Base-by-base conservation (phyloP, 2,888 invertebrate genomes). In the Fragum sueziense region DNA sequence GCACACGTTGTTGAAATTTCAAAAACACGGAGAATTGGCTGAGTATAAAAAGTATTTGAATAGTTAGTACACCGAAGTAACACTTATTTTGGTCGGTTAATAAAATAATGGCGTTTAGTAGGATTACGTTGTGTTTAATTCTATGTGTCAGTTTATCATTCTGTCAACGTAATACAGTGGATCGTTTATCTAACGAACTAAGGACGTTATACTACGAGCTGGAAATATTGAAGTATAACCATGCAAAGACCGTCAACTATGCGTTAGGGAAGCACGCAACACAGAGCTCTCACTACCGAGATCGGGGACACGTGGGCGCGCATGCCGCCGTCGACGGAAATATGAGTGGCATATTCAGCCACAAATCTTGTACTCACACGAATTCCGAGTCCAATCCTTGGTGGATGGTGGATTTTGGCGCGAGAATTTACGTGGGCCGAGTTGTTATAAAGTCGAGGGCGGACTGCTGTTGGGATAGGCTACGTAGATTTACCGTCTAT, bases 331-430 rank as follows among this genome's bases (percentile, higher is more conserved):
- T 61, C 0, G 61, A 61, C 61, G 61, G 61, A 61, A 61, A 31
- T 7, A 31, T 61, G 33, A 33, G 33, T n/a, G 61, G 61, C 4
- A 33, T 33, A 20, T 61, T 61, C 33, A 3, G 20, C 1, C 20
- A 7, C 0, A 20, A n/a, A 31, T 31, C 61, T 2, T 61, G 61
- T 22, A 61, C 31, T 20, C 61, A 61, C n/a, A 61, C 61, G 3
- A 20, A 61, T n/a, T 3, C 9, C n/a, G 61, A 61, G 20, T 7
- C 33, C 33, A 61, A 61, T 29, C 61, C 61, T 3, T 61, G 61
- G 61, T 61, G 61, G 61, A 33, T 61, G 61, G 61, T 61, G 9
- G 61, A 61, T 33, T 61, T 61, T 29, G 61, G 61, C 14, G 61
- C 61, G 14, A 61, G 33, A 20, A 61, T 61, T 33, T 61, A 33